Base-by-base conservation (phyloP, 2,113 vertebrate genomes). In the Heloderma charlesbogerti region DNA sequence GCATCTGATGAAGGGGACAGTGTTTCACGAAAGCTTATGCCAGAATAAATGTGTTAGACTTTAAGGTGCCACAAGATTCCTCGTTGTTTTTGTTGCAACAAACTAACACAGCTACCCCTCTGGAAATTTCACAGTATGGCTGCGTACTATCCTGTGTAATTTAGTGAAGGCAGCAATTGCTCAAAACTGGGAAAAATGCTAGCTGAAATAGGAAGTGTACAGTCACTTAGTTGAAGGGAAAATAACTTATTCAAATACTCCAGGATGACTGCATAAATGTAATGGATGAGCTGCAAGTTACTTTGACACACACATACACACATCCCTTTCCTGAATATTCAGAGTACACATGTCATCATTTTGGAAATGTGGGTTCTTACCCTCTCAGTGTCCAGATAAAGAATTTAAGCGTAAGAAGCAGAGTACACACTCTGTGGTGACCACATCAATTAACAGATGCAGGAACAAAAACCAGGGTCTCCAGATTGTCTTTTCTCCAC, bases 391-490 rank as follows among this genome's bases (percentile, higher is more conserved):
- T 51, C 43, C 45, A 86, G 18, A 15, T 29, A 15, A 86, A 67
- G 16, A 79, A 80, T 45, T n/a, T 71, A 89, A 54, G n/a, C 45
- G 57, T 69, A 79, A 69, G 45, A 67, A 79, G 34, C 43, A 85
- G 22, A 85, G 74, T 34, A 51, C 16, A 31, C 57, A 67, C 4
- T 67, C 20, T 77, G 74, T 48, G 27, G 43, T 69, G 79, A 67
- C 89, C 83, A 69, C 81, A 78, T 84, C 72, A 90, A n/a, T 66
- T 77, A 18, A 85, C 31, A 85, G 40, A 37, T 66, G 10, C 29
- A 51, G 8, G 16, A 85, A 67, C n/a, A 85, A 90, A 86, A 48
- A 18, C 45, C 22, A 86, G 54, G 13, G 8, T 79, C 79, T 85
- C 45, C 75, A 79, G n/a, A 1, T 78, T 48, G 71, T 8, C 57